Percentiles rank a stretch among this genome's conserved stretches.
phyloP scores from a whole-genome alignment of 2,113 vertebrate species.

The Diglossa brunneiventris region DNA sequence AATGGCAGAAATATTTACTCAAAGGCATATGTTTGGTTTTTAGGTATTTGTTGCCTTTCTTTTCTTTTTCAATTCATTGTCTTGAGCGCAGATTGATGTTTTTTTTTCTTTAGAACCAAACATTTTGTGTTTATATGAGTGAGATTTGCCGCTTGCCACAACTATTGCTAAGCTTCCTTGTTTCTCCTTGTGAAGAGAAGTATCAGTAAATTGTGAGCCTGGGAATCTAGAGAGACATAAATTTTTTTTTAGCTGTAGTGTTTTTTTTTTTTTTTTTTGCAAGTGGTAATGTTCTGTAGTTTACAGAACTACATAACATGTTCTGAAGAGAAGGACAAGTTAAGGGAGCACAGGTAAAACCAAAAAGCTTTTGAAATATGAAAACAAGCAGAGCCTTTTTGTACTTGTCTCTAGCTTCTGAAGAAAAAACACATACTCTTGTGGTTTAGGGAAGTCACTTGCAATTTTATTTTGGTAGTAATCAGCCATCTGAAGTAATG shows the following conservation, averaged over 20 bases:
- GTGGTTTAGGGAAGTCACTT: not conserved
- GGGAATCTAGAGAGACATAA: not conserved
- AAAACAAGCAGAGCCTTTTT: not conserved
- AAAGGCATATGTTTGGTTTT: not conserved
- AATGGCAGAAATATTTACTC: not conserved
- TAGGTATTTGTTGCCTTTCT: not conserved
- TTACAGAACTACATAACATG: not conserved
- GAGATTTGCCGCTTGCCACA: not conserved
- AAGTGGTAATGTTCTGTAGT: not conserved
- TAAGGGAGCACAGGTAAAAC: not conserved
- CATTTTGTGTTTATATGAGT: not conserved
- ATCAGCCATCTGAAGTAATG: not conserved
- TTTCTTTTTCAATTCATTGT: not conserved
- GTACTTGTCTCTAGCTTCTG: not conserved
- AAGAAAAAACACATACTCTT: not conserved
- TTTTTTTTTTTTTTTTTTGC: not conserved
- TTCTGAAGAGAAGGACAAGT: not conserved
- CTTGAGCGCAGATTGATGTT: not conserved
- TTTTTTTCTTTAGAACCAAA: not conserved
- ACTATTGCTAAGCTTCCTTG: not conserved
- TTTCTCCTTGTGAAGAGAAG: not conserved
- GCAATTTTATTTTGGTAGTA: not conserved
- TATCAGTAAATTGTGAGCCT: not conserved
- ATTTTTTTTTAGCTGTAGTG: not conserved
- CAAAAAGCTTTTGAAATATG: not conserved